Base-by-base conservation (phyloP, 30 jellyfish, hydroid and myxozoan genomes). In the Aurelia aurita region DNA sequence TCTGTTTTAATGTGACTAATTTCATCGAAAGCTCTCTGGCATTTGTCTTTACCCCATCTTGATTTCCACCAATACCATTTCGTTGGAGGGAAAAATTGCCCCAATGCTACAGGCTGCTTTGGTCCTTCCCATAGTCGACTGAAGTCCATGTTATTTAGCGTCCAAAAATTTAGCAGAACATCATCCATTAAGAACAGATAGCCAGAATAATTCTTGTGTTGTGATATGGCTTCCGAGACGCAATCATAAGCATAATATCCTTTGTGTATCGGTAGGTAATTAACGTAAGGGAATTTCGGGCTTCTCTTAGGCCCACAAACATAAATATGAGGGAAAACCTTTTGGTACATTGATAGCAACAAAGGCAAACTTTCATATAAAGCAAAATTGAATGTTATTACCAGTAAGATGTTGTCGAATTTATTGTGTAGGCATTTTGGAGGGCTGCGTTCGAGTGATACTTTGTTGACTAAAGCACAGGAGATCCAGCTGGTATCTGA, bases 41-140 rank as follows among this genome's bases (percentile, higher is more conserved):
- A 95, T 32, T 89, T 85, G 16, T 66, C 65, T 62, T 71, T 77
- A 4, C 99, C 99, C 98, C 97, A 89, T 51, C 94, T 53, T 32
- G 98, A 84, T 7, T 55, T 32, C 99, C 99, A 95, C 98, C 98
- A 95, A 72, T 85, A 95, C 99, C 99, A 95, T 16, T 23, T 66
- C 21, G 73, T 25, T 1, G 96, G 93, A 12, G 95, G 88, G 15
- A 63, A 28, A 46, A 64, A 84, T 23, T 74, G 63, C 22, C 96
- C 97, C 26, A 80, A 72, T 20, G 64, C 53, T 7, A 95, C 75
- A 7, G 99, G 99, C 57, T 63, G 55, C 35, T 82, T 84, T 21
- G 99, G 99, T 0, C 99, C 97, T 67, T 95, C 99, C 98, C 98
- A 95, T 5, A 95, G 68, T 44, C 84, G 81, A 22, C 49, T 54